Percentiles rank a stretch among this genome's conserved stretches.
These are phyloP conservation scores for Geophilus truncorum DNA, from an alignment of 2,888 invertebrate genomes.

Conservation along the genomic window DNA sequence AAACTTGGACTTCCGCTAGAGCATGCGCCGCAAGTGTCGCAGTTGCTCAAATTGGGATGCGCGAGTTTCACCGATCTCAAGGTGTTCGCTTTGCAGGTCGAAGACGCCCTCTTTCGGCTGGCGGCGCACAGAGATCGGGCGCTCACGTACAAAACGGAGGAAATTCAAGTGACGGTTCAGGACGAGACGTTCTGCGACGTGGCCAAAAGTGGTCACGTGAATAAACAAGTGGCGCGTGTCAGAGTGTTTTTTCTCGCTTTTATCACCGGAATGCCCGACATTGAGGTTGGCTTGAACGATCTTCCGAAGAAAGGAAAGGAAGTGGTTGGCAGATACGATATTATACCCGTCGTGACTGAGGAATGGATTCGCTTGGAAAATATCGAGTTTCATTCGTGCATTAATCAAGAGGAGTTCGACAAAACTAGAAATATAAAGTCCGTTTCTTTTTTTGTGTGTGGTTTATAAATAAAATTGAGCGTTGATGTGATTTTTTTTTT, in stretches of 20 bases:
- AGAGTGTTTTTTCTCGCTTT: slow-evolving; percentile 94
- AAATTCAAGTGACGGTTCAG: slow-evolving; percentile 88
- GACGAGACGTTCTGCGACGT: slow-evolving; percentile 82
- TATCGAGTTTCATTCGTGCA: slow-evolving; percentile 89
- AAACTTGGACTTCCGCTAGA: slow-evolving; percentile 93
- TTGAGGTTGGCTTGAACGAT: slow-evolving; percentile 97
- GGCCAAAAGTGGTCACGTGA: slow-evolving; percentile 72
- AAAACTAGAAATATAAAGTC: slow-evolving; percentile 43
- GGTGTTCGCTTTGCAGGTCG: slow-evolving; percentile 82
- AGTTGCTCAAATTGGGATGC: slow-evolving; percentile 92
- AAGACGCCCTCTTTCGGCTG: slow-evolving; percentile 85
- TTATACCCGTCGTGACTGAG: slow-evolving; percentile 96
- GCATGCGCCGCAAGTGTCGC: slow-evolving; percentile 91
- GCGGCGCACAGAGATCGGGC: slow-evolving; percentile 81
- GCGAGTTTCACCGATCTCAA: slow-evolving; percentile 83
- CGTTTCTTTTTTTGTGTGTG: no score
- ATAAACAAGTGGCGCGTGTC: slow-evolving; percentile 89
- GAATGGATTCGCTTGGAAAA: slow-evolving; percentile 97
- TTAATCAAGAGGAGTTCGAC: slow-evolving; percentile 85
- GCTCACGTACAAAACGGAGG: slow-evolving; percentile 89
- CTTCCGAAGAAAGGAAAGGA: slow-evolving; percentile 96
- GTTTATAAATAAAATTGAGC: no score
- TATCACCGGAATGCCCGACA: slow-evolving; percentile 90
- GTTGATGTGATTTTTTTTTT: no score
- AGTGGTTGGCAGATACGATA: slow-evolving; percentile 97